phyloP scores from a whole-genome alignment of 2,888 invertebrate species.

The Morpho helenor region DNA sequence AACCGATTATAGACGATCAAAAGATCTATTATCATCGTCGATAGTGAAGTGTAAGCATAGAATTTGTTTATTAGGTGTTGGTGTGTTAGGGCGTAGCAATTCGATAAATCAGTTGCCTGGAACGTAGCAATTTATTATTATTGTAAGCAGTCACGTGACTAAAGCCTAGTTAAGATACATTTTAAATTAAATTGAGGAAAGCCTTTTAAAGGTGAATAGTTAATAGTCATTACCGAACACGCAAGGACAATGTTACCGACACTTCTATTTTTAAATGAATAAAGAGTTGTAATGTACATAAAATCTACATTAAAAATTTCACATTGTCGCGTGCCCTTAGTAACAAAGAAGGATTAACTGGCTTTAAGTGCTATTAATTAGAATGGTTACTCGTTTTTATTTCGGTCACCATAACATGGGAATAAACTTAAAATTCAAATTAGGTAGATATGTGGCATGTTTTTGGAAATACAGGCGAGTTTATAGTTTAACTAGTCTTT shows the following conservation, averaged over 20 bases:
- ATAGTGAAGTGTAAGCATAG: no score
- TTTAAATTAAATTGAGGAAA: background rate
- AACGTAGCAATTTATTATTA: no score
- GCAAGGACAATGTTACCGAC: background rate
- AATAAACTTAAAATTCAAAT: constrained; percentile 10
- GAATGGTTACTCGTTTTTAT: constrained; percentile 6
- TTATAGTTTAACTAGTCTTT: no score
- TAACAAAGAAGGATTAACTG: constrained; percentile 3
- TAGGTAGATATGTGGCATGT: no score
- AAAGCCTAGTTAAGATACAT: no score
- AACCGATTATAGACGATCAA: no score
- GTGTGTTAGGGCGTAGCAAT: no score
- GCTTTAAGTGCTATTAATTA: constrained; percentile 12
- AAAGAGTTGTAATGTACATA: background rate
- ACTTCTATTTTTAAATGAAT: background rate
- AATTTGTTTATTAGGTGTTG: no score
- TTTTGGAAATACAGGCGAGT: no score
- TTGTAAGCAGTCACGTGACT: no score
- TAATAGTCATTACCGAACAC: constrained; percentile 1
- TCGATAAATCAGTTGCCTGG: no score
- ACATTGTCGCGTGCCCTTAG: constrained; percentile 6
- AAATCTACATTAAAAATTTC: constrained; percentile 5
- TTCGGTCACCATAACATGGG: constrained; percentile 11
- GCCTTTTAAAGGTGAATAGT: background rate
- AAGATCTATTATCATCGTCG: no score